Evolutionary conservation across 2,888 invertebrate genomes (phyloP), one percentile per base, ranked within the genome.

Genomic region (Caenorhabditis japonica): DNA sequence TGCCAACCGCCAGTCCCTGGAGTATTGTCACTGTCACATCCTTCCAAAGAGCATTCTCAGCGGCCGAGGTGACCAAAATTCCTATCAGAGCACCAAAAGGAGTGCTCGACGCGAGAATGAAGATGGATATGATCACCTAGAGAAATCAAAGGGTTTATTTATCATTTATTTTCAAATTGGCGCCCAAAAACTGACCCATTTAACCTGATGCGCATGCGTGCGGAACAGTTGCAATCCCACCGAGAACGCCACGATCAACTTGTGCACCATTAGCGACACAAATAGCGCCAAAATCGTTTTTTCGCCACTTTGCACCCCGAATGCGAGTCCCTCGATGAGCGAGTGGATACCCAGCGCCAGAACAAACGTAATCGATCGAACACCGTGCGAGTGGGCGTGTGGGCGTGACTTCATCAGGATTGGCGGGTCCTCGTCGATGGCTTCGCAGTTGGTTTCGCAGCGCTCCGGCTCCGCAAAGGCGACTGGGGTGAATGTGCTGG

Each of bases 1-100:
- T 96, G 21, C 96, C 96, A 38, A 94, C 92, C 0, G 96, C 95
- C 61, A 96, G 89, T 4, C 95, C 95, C 90, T 95, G 93, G 13
- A 91, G 86, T 43, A 90, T 79, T 1, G 83, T 75, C 10, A 87
- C 69, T 25, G 80, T 61, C 23, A 77, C 19, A 41, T 80, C 83
- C 15, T 62, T 62, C 53, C 53, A 69, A n/a, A 61, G 17, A 7
- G 76, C 41, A 38, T 79, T 66, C n/a, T 71, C 72, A 2, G 51
- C 68, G 8, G 79, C 79, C 10, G 72, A 58, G 36, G 80, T 64
- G 13, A 86, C 75, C 17, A 74, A 46, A 72, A 87, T 76, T 27
- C 87, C 87, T 49, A 84, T 55, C 7, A 82, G 4, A 5, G 83
- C 83, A 4, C 93, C 92, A 56, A 92, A 80, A 0, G 93, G 93